A percentile compares a stretch with the other conserved stretches of the same genome.
phyloP scores from a whole-genome alignment of 1,140 invertebrate species.

The Asbolus verrucosus region DNA sequence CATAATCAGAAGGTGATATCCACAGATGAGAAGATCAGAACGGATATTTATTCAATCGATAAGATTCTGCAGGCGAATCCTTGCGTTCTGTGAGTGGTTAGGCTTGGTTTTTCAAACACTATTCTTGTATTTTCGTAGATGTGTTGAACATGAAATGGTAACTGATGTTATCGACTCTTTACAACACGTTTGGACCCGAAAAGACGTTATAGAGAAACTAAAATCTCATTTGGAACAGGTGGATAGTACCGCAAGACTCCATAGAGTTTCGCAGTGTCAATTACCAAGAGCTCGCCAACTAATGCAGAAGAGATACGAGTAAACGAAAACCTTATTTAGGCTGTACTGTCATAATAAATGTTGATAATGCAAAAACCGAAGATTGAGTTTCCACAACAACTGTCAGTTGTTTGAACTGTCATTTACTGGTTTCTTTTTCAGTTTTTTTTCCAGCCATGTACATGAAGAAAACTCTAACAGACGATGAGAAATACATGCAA shows the following conservation, averaged over 20 bases:
- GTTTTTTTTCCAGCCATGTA: conserved; percentile 77
- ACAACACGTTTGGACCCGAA: conserved; percentile 64
- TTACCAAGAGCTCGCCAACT: conserved; percentile 69
- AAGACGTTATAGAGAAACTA: conserved; percentile 64
- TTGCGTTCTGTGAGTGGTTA: conserved; percentile 54
- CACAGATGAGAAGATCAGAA: neutral
- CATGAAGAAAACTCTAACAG: conserved; percentile 80
- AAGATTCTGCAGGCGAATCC: conserved; percentile 56
- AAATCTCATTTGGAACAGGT: conserved; percentile 59
- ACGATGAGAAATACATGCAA: neutral
- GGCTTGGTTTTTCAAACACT: neutral
- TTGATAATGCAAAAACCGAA: too few species aligned
- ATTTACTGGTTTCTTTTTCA: too few species aligned
- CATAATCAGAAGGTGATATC: neutral
- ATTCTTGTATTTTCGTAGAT: conserved; percentile 58
- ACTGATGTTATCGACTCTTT: conserved; percentile 67
- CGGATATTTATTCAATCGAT: conserved; percentile 46
- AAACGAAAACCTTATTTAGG: conserved; percentile 70
- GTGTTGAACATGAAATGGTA: conserved; percentile 68
- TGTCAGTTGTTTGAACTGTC: too few species aligned
- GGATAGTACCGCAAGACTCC: conserved; percentile 65
- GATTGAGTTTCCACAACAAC: too few species aligned
- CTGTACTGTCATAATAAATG: too few species aligned
- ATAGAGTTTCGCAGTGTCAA: conserved; percentile 69
- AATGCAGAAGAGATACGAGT: conserved; percentile 69